Percentiles rank a stretch among this genome's conserved stretches.
phyloP scores from a whole-genome alignment of 2,797 vertebrate species.

The Galagoides demidoff region DNA sequence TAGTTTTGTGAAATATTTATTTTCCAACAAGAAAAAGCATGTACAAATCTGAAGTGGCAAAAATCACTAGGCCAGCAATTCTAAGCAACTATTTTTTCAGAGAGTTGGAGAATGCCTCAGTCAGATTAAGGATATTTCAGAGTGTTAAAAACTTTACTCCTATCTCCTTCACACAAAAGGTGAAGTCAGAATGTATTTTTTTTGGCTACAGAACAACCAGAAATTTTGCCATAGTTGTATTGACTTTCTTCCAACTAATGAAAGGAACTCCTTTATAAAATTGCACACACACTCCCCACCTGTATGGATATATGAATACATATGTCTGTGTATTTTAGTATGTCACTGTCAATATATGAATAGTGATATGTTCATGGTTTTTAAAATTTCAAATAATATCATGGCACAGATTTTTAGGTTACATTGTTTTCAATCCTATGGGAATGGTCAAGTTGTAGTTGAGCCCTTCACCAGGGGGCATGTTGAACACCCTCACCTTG shows the following conservation, averaged over 20 bases:
- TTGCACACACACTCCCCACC: neutral
- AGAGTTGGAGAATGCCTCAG: neutral
- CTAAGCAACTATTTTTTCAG: slow-evolving; percentile 52
- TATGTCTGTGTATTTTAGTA: neutral
- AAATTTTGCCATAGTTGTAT: slow-evolving; percentile 70
- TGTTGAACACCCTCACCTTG: no score
- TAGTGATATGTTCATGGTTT: slow-evolving; percentile 49
- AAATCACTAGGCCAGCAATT: slow-evolving; percentile 48
- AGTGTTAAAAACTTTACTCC: slow-evolving; percentile 50
- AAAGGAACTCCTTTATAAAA: slow-evolving; percentile 54
- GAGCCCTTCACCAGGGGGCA: no score
- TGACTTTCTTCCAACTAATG: slow-evolving; percentile 71
- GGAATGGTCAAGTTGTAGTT: no score
- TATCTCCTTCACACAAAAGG: slow-evolving; percentile 56
- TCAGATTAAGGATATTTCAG: slow-evolving; percentile 69
- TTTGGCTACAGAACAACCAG: slow-evolving; percentile 66
- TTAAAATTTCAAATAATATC: neutral
- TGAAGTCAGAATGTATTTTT: slow-evolving; percentile 72
- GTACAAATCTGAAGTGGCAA: slow-evolving; percentile 54
- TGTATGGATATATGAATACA: neutral
- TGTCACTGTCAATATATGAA: slow-evolving; percentile 45
- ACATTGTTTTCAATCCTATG: no score
- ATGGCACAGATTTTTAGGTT: no score
- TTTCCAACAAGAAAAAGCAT: slow-evolving; percentile 61
- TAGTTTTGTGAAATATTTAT: slow-evolving; percentile 36